These are phyloP conservation scores for Habrosyne pyritoides DNA, from an alignment of 2,888 invertebrate species.

Conservation along the genomic window DNA sequence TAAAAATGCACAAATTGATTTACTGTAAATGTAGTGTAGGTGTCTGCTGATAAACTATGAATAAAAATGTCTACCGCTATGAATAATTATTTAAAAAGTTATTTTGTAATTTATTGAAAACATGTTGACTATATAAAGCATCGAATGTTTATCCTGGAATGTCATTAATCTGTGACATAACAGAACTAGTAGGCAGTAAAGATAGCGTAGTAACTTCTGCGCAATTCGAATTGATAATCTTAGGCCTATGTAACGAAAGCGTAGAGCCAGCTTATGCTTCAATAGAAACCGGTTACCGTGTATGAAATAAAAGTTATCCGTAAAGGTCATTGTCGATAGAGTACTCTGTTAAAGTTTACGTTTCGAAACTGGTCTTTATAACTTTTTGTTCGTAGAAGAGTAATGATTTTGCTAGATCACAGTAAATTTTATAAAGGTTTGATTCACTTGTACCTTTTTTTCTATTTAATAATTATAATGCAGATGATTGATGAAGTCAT, in stretches of 20 bases:
- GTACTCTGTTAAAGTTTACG: constrained; percentile 25
- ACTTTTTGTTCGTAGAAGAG: not conserved
- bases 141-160: not conserved
- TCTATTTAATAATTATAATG: not conserved
- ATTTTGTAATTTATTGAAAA: not conserved
- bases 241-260: constrained; percentile 8
- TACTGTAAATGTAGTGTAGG: not conserved
- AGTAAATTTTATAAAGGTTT: no score
- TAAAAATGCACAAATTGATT: not conserved
- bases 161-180: not conserved
- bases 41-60: not conserved
- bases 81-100: not conserved
- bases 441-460: not conserved
- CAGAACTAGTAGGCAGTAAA: not conserved
- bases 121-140: no score
- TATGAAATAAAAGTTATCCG: constrained; percentile 46
- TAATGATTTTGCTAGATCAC: not conserved
- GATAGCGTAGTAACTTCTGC: not conserved
- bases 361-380: constrained; percentile 1
- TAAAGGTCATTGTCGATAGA: constrained; percentile 52
- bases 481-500: not conserved
- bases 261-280: not conserved
- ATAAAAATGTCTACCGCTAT: not conserved
- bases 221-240: not conserved
- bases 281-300: constrained; percentile 12